Percentiles rank a stretch among this genome's conserved stretches.
Evolutionary conservation across 2,113 vertebrate genomes (phyloP).

Genomic region (Tupaia chinensis): DNA sequence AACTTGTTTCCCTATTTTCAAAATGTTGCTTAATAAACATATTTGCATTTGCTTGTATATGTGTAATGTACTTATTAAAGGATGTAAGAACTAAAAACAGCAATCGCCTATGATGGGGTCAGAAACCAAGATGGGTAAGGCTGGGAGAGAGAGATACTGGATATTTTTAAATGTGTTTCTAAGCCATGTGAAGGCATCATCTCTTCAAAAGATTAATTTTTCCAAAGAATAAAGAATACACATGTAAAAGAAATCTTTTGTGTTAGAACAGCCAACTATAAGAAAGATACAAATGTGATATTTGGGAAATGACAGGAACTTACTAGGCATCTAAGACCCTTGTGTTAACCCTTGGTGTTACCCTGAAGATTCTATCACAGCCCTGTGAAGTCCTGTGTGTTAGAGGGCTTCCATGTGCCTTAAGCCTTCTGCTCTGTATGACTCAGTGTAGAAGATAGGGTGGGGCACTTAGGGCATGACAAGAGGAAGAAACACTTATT

Average conservation of each 20-base stretch:
- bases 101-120: background rate
- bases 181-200: background rate
- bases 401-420: fast-evolving
- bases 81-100: background rate
- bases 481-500: background rate
- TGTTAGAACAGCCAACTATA: background rate
- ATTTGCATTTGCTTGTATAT: background rate
- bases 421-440: background rate
- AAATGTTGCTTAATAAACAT: background rate
- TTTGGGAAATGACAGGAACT: background rate
- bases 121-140: background rate
- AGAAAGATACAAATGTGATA: background rate
- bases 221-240: background rate
- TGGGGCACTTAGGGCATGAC: background rate
- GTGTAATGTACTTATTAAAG: background rate
- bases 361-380: no score
- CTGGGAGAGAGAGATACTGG: background rate
- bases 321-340: background rate
- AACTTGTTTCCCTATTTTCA: background rate
- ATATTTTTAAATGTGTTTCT: background rate
- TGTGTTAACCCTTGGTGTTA: background rate
- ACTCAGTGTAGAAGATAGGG: background rate
- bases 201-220: slow-evolving; percentile 23
- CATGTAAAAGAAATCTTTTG: background rate
- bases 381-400: background rate